Evolutionary conservation across 2,113 vertebrate genomes (phyloP).

Genomic region (Lepidothrix coronata): DNA sequence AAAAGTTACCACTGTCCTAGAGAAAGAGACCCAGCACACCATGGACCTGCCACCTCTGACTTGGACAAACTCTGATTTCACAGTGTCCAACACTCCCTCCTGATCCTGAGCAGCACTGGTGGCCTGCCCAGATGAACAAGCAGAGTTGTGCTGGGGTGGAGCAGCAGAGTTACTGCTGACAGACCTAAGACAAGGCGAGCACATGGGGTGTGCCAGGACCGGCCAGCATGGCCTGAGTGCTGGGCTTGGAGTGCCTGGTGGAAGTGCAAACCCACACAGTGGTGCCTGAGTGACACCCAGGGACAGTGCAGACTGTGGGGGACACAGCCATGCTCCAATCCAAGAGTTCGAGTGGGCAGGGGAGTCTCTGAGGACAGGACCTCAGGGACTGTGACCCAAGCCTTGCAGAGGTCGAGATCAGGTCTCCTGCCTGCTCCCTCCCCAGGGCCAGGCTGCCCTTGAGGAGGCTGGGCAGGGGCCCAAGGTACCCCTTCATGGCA

Average conservation of each 20-base stretch:
- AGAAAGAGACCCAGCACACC: neutral
- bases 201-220: neutral
- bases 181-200: neutral
- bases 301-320: too few relatives aligned
- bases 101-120: neutral
- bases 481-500: too few relatives aligned
- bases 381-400: neutral
- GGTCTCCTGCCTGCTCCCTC: neutral
- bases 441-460: neutral
- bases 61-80: neutral
- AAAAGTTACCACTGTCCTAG: neutral
- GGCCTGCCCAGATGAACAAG: neutral
- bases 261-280: rapidly evolving
- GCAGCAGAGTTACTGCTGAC: neutral
- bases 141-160: neutral
- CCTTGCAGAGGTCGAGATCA: neutral
- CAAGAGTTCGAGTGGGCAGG: neutral
- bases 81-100: neutral
- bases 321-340: neutral
- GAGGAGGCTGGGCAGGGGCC: neutral
- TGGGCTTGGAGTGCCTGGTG: neutral
- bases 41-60: neutral
- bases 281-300: neutral
- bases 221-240: neutral
- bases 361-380: neutral